Evolutionary conservation across 2,797 vertebrate genomes (phyloP).

Genomic region (Lateolabrax maculatus): DNA sequence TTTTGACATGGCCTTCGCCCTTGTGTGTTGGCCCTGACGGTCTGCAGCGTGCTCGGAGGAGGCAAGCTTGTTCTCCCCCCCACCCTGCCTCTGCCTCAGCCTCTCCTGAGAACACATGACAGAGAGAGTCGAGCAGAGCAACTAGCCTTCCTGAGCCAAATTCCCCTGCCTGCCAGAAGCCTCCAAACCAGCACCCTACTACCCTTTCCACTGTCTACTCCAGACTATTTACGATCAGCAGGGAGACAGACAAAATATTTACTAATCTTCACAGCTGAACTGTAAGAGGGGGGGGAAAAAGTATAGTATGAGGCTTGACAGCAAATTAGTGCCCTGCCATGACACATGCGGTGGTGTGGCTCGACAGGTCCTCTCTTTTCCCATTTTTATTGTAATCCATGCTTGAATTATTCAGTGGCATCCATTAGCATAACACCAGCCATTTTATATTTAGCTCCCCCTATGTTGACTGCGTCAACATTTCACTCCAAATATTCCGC

Average conservation of each 20-base stretch:
- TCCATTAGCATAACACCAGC: conserved; percentile 87
- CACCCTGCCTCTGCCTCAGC: conserved; percentile 23
- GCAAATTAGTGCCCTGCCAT: conserved; percentile 85
- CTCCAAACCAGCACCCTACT: conserved; percentile 38
- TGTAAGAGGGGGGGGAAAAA: conserved; percentile 35
- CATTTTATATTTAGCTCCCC: conserved; percentile 90
- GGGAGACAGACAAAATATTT: conserved; percentile 81
- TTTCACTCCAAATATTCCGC: conserved; percentile 80
- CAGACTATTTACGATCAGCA: conserved; percentile 62
- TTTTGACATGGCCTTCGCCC: conserved; percentile 69
- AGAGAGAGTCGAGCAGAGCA: conserved; percentile 69
- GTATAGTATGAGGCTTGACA: conserved; percentile 80
- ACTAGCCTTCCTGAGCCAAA: conserved; percentile 62
- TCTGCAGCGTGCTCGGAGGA: conserved; percentile 47
- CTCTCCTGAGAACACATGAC: conserved; percentile 75
- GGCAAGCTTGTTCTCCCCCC: conserved; percentile 27
- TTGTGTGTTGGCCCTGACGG: conserved; percentile 55
- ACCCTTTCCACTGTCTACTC: conserved; percentile 47
- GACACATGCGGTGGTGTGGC: conserved; percentile 82
- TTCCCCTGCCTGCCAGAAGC: conserved; percentile 64
- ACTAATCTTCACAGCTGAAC: conserved; percentile 77
- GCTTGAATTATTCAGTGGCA: conserved; percentile 91
- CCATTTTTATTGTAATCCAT: conserved; percentile 87
- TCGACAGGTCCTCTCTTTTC: conserved; percentile 80
- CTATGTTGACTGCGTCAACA: conserved; percentile 83